Evolutionary conservation across 1,140 invertebrate species (phyloP), one percentile per base, ranked within the genome.

Genomic region (Trichonephila clavata): DNA sequence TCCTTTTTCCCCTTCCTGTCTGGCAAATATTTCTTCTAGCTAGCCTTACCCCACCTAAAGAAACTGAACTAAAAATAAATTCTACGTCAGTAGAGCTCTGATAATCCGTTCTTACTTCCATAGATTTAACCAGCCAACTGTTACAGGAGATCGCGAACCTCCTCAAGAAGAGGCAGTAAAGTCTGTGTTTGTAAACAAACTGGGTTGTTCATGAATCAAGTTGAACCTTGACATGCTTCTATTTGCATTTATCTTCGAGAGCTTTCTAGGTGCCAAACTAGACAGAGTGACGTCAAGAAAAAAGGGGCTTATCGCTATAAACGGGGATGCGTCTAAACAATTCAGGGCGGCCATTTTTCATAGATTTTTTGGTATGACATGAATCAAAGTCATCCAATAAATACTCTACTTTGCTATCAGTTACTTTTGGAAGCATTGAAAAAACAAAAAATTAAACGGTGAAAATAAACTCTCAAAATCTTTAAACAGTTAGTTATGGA

Each of bases 151-250:
- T 63, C 61, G 61, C 61, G 16, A 63, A 63, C 61, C 20, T 63
- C 61, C 7, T 63, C 3, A 21, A 63, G 27, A 24, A 27, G 27
- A 32, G 24, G 68, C 68, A 24, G 68, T 71, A 27, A 32, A 16
- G 68, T 71, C 24, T n/a, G 27, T 71, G 68, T 71, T 71, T 71
- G 68, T 71, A 71, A 71, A 71, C 68, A 71, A 71, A 71, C 27
- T 10, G 68, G 14, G 13, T 14, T 5, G 68, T 71, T 71, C 68
- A 71, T 71, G 68, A 71, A 71, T 71, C 68, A 71, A 71, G 10
- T 71, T 71, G n/a, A 71, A 71, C 68, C 68, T 71, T 71, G 68
- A 71, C 68, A 71, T 24, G 68, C 68, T 71, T 71, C 68, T 71
- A 71, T 71, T 71, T 71, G 68, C 68, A 71, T 71, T 32, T 27